Evolutionary conservation across 1,140 invertebrate genomes (phyloP), one percentile per base, ranked within the genome.

Genomic region (Bombus confusus): DNA sequence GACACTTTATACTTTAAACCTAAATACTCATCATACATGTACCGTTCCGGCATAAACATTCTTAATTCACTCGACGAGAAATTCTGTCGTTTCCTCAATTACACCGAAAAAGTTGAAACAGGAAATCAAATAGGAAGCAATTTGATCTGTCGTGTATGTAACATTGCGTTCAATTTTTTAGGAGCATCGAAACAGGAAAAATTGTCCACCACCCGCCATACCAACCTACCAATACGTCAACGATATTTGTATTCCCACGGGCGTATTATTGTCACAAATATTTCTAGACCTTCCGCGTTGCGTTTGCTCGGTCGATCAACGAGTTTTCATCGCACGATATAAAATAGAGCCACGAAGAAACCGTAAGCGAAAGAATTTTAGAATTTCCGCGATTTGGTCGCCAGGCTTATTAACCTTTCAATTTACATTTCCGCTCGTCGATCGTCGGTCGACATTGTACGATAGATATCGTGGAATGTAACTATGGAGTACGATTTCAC

Each of bases 331-430:
- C 28, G 1, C 37, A 13, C 57, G 39, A 37, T 41, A 59, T 25
- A 8, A 34, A 12, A 69, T 34, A 39, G 5, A 28, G 22, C 4
- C 15, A 52, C 18, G 47, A 52, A 52, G 47, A 52, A 52, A 52
- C 6, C 47, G 6, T 52, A 52, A 52, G 47, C 18, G 25, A 28
- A n/a, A 66, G 43, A 69, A n/a, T n/a, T n/a, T 80, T 69, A 34
- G 37, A 80, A 34, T 9, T 31, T 34, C 25, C 5, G 37, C 22
- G 13, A n/a, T 28, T 57, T 28, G 22, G 31, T 59, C 47, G 25
- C n/a, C 15, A 25, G 68, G 28, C 37, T 72, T 80, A 59, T 59
- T 72, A 80, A 69, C 34, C 66, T 66, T 39, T 71, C 66, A 39
- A 52, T 80, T 71, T 47, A 69, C 66, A 80, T 69, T 80, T 80